Base-by-base conservation (phyloP, 2,797 vertebrate species). In the Crax fasciolata region DNA sequence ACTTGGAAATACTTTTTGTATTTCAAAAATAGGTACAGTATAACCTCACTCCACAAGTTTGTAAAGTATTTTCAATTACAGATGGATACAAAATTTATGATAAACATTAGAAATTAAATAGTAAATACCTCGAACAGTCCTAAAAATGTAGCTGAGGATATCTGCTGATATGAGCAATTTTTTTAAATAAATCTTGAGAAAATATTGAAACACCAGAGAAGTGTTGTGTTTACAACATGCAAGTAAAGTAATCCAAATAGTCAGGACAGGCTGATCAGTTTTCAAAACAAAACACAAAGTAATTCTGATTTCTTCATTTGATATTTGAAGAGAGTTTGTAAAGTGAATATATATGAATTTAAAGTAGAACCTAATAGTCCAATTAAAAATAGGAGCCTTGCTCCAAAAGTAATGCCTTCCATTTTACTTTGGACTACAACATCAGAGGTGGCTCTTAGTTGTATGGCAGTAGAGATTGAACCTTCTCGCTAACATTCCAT, bases 201-300 rank as follows among this genome's bases (percentile, higher is more conserved):
- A 71, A 11, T 38, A 8, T 30, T 59, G 65, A 84, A 92, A 5
- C 16, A 58, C 9, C 52, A 43, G 54, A 62, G 41, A 17, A 66
- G 2, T 6, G 1, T 35, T 82, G 16, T 11, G 43, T 38, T 87
- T 38, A 57, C 1, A 4, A 84, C 8, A 59, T 67, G 54, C 18
- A 82, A 55, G n/a, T 8, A 8, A 35, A 6, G n/a, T 41, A 28
- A 68, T 72, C 9, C 3, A 62, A 43, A 58, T 62, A 51, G 55
- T n/a, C n/a, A 39, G 6, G 12, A 39, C 9, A 54, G 21, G 6
- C 3, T 17, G 23, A 44, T 25, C 23, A 1, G 0, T 46, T 72
- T 82, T 43, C 10, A 25, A 30, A 76, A 70, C 0, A 82, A 55
- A 87, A 54, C 32, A n/a, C 3, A 82, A 82, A 58, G 35, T 48